phyloP scores from a whole-genome alignment of 2,888 invertebrate genomes.

The Callyntrura sp. region DNA sequence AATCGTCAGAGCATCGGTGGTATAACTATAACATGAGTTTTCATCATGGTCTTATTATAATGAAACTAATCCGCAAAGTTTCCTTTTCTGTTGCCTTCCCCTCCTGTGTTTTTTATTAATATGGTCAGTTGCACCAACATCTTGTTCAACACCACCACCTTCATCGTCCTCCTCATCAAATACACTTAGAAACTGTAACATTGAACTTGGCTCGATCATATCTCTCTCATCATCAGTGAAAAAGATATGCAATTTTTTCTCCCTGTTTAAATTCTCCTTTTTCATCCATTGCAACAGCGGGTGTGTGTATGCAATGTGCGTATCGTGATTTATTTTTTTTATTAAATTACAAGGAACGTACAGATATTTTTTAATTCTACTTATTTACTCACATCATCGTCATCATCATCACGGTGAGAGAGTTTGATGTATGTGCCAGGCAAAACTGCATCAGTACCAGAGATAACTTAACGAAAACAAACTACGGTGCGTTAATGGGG shows the following conservation, averaged over 20 bases:
- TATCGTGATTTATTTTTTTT: slow-evolving; percentile 23
- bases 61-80: slow-evolving; percentile 59
- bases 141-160: slow-evolving; percentile 8
- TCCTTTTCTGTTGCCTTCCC: slow-evolving; percentile 51
- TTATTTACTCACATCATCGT: slow-evolving; percentile 48
- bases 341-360: not conserved
- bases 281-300: not conserved
- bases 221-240: slow-evolving; percentile 37
- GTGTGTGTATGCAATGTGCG: not conserved
- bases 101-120: slow-evolving; percentile 42
- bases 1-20: slow-evolving; percentile 23
- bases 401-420: not conserved
- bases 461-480: slow-evolving; percentile 51
- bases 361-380: slow-evolving; percentile 3
- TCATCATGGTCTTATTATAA: slow-evolving; percentile 30
- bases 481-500: slow-evolving; percentile 70
- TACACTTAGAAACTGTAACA: slow-evolving; percentile 72
- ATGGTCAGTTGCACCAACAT: slow-evolving; percentile 48
- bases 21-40: slow-evolving; percentile 30
- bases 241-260: slow-evolving; percentile 1
- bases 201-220: slow-evolving; percentile 75
- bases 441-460: slow-evolving; percentile 37
- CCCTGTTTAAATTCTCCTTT: slow-evolving; percentile 37
- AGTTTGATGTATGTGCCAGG: slow-evolving; percentile 70
- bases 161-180: not conserved